A percentile compares a stretch with the other conserved stretches of the same genome.
Evolutionary conservation across 2,888 invertebrate genomes (phyloP).

Genomic region (Gerris lacustris): DNA sequence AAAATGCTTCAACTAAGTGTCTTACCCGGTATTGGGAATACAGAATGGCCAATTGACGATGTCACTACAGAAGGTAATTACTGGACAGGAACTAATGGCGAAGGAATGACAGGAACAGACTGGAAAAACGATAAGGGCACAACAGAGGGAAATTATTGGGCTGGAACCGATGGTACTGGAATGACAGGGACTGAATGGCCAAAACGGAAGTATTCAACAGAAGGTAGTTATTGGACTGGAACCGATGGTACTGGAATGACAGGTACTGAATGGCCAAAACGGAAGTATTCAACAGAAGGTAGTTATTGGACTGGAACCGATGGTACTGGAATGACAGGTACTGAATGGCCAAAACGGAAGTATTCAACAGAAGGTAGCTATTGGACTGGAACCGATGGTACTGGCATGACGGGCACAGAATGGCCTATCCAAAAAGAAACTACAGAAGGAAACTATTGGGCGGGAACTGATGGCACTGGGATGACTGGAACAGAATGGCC

Average conservation of each 20-base stretch:
- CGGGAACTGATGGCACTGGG: background rate
- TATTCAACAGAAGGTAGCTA: background rate
- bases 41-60: too few relatives aligned
- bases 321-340: background rate
- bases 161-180: background rate
- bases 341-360: background rate
- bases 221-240: background rate
- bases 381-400: background rate
- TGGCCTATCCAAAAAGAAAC: background rate
- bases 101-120: background rate
- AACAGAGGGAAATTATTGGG: background rate
- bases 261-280: background rate
- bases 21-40: too few relatives aligned
- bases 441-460: background rate
- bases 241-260: background rate
- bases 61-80: background rate
- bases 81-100: background rate
- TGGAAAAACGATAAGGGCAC: background rate
- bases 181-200: background rate
- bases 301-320: conserved; percentile 1
- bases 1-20: too few relatives aligned
- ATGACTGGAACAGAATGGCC: conserved; percentile 5
- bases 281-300: background rate
- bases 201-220: background rate
- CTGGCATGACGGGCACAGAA: background rate